These are phyloP conservation scores for Aspidiotus destructor DNA, from an alignment of 2,888 invertebrate species.

Conservation along the genomic window DNA sequence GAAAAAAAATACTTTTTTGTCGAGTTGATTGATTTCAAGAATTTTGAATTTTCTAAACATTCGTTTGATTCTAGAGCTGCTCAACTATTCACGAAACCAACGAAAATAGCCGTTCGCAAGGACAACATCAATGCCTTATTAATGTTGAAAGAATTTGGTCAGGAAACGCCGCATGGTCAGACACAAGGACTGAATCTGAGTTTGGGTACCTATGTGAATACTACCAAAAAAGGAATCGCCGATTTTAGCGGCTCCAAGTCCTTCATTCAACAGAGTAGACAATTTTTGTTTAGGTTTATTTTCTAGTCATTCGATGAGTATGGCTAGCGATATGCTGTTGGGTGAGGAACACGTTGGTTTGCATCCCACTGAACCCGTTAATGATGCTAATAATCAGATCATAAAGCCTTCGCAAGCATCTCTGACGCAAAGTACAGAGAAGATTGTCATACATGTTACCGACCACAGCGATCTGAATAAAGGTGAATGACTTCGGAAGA, in stretches of 20 bases:
- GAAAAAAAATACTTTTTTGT: too few relatives aligned
- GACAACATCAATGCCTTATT: slow-evolving; percentile 35
- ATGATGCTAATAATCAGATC: slow-evolving; percentile 13
- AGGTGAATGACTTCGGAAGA: slow-evolving; percentile 39
- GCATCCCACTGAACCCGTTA: slow-evolving; percentile 37
- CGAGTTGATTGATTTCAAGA: too few relatives aligned
- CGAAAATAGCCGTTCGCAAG: slow-evolving; percentile 35
- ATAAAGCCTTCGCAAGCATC: slow-evolving; percentile 25
- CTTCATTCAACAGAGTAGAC: too few relatives aligned
- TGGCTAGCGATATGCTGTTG: slow-evolving; percentile 35
- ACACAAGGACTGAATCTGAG: slow-evolving; percentile 44
- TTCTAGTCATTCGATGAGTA: slow-evolving; percentile 37
- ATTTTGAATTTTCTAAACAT: slow-evolving; percentile 6
- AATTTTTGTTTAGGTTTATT: slow-evolving; percentile 34
- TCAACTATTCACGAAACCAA: slow-evolving; percentile 42
- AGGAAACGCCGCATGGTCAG: slow-evolving; percentile 41
- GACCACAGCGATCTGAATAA: slow-evolving; percentile 43
- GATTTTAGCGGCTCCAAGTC: not conserved
- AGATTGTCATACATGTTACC: slow-evolving; percentile 45
- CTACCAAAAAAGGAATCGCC: not conserved
- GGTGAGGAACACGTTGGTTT: slow-evolving; percentile 33
- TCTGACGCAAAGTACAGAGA: slow-evolving; percentile 40
- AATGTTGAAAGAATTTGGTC: slow-evolving; percentile 35
- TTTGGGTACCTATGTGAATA: not conserved
- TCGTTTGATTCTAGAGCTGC: slow-evolving; percentile 41